These are phyloP conservation scores for Bombyx huttoni DNA, from an alignment of 2,888 invertebrate species.

Conservation along the genomic window DNA sequence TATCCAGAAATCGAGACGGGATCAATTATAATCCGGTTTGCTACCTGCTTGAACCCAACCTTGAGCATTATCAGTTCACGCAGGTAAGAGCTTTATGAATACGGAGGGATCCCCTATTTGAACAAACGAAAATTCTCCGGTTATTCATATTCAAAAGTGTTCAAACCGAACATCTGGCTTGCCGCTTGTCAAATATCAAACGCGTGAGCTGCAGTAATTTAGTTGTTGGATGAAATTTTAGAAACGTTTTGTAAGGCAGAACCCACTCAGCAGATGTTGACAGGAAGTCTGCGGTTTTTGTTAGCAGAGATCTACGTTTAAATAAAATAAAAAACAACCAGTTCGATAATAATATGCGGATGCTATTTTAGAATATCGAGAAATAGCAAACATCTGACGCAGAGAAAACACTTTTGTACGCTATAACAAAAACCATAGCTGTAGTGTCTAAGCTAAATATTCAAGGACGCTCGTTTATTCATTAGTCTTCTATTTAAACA, in stretches of 20 bases:
- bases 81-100: constrained; percentile 50
- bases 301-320: background rate
- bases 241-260: constrained; percentile 2
- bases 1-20: constrained; percentile 24
- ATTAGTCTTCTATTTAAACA: constrained; percentile 50
- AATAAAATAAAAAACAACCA: background rate
- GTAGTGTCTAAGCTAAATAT: too few relatives aligned
- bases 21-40: constrained; percentile 46
- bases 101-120: constrained; percentile 20
- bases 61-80: constrained; percentile 37
- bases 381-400: too few relatives aligned
- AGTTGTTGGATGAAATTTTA: constrained; percentile 1
- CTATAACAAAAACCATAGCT: too few relatives aligned
- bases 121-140: constrained; percentile 27
- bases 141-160: constrained; percentile 20
- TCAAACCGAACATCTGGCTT: constrained; percentile 29
- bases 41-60: constrained; percentile 49
- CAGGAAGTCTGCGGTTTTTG: background rate
- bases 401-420: too few relatives aligned
- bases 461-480: too few relatives aligned
- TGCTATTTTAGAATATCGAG: background rate
- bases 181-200: constrained; percentile 5
- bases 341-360: background rate
- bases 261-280: background rate
- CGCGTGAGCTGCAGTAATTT: background rate